phyloP scores from a whole-genome alignment of 2,113 vertebrate species.

The Hystrix cristata region DNA sequence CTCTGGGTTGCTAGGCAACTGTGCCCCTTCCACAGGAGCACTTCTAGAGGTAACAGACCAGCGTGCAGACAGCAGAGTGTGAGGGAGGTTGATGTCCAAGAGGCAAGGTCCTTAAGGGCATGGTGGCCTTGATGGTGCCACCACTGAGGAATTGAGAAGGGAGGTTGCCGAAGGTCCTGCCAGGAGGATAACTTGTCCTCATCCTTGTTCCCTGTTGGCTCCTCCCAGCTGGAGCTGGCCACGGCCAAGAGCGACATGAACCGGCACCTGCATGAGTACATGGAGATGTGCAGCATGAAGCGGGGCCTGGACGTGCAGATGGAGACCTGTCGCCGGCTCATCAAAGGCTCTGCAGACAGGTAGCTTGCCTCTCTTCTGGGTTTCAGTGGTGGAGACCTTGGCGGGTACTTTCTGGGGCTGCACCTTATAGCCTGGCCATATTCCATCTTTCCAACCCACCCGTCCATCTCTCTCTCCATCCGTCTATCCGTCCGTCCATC shows the following conservation, averaged over 20 bases:
- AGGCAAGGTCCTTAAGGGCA: neutral
- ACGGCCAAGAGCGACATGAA: conserved; percentile 99
- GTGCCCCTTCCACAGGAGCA: neutral
- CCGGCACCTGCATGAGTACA: conserved; percentile 98
- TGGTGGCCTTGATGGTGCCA: accelerated
- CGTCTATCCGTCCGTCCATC: neutral
- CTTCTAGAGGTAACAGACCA: neutral
- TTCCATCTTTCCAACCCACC: neutral
- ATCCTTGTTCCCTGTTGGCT: conserved; percentile 84
- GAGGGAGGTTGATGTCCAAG: neutral
- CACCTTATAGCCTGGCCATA: neutral
- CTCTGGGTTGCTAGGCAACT: neutral
- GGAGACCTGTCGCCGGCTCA: conserved; percentile 98
- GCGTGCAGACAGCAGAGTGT: neutral
- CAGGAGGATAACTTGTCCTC: accelerated
- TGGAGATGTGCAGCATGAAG: conserved; percentile 99
- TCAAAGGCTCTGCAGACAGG: conserved; percentile 95
- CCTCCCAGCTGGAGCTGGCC: conserved; percentile 95
- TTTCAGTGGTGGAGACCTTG: accelerated
- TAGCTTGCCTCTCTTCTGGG: neutral
- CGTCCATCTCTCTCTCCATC: too few species aligned
- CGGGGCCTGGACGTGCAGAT: conserved; percentile 98
- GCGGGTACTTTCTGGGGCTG: neutral
- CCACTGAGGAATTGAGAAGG: accelerated
- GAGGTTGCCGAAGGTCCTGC: neutral